A percentile compares a stretch with the other conserved stretches of the same genome.
Conservation (phyloP, 2,888 invertebrate species). For the Cheilosia urbana region DNA sequence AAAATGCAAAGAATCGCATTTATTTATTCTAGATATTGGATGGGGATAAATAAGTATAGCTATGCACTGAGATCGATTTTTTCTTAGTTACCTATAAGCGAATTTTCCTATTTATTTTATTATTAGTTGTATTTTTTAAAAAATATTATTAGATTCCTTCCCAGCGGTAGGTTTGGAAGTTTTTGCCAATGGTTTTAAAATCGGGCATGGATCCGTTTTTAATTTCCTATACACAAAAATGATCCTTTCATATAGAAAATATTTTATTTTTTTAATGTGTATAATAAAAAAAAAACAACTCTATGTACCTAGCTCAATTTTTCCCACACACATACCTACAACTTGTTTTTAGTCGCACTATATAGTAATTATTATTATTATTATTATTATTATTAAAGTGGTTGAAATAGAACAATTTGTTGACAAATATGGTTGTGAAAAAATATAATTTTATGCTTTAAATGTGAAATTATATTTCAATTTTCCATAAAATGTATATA, state of each 20-base stretch:
- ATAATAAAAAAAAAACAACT: background rate
- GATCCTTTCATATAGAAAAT: background rate
- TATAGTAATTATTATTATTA: too few relatives aligned
- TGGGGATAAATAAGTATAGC: slow-evolving; percentile 26
- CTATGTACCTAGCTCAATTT: slow-evolving; percentile 1
- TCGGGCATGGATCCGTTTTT: background rate
- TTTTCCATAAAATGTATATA: slow-evolving; percentile 69
- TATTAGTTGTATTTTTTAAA: slow-evolving; percentile 10
- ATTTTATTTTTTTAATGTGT: slow-evolving; percentile 6
- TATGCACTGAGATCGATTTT: slow-evolving; percentile 7
- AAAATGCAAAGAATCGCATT: slow-evolving; percentile 33
- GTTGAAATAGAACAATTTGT: slow-evolving; percentile 12
- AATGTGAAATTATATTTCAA: slow-evolving; percentile 18
- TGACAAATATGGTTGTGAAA: slow-evolving; percentile 60
- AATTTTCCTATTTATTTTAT: slow-evolving; percentile 62
- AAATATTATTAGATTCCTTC: background rate
- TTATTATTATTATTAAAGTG: too few relatives aligned
- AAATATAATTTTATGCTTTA: slow-evolving; percentile 24
- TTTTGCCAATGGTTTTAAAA: background rate
- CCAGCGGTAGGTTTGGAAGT: too few relatives aligned
- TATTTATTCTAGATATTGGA: slow-evolving; percentile 36
- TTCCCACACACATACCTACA: background rate
- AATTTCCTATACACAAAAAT: background rate
- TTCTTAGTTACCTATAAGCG: slow-evolving; percentile 34
- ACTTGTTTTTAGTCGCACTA: background rate